Evolutionary conservation across 2,113 vertebrate genomes (phyloP), one percentile per base, ranked within the genome.

Genomic region (Gnathonemus longibarbis): DNA sequence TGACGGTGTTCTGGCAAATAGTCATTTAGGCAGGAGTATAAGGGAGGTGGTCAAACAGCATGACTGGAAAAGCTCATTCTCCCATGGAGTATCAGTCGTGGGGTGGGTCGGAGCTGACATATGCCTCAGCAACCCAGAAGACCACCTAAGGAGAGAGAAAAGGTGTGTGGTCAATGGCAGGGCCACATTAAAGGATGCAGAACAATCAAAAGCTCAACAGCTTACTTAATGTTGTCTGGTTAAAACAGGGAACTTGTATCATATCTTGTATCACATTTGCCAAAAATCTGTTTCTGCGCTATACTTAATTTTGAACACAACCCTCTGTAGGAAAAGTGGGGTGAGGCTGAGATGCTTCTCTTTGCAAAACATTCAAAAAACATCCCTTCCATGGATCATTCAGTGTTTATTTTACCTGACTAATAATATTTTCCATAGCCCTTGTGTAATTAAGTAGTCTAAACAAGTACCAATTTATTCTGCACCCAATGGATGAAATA

Each of bases 131-230:
- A 93, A 83, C 90, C 93, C 91, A 91, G 90, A 88, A 93, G 87
- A 90, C 90, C 94, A 95, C 95, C 96, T 96, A 94, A 90, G 93
- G 56, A 93, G 62, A 91, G 6, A 90, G 83, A 93, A 50, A 50
- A 31, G 53, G 11, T 35, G 89, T 13, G 24, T 52, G 89, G 77
- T 84, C 50, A 84, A 39, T 77, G 50, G 9, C 4, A n/a, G 50
- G 89, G 74, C 19, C 8, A 56, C 24, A 58, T 31, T 58, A 45
- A 62, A 11, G 53, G 52, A 62, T 5, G 48, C 48, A 84, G 19
- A 45, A n/a, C 39, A 46, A 19, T 21, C 83, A 84, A 84, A 21
- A 42, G 80, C 83, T 48, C 45, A 80, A 70, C 27, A 70, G 62
- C 11, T 80, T 17, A 80, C 35, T 80, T 80, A 80, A 80, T 80